Evolutionary conservation across 2,888 invertebrate genomes (phyloP).

Genomic region (Idaea biselata): DNA sequence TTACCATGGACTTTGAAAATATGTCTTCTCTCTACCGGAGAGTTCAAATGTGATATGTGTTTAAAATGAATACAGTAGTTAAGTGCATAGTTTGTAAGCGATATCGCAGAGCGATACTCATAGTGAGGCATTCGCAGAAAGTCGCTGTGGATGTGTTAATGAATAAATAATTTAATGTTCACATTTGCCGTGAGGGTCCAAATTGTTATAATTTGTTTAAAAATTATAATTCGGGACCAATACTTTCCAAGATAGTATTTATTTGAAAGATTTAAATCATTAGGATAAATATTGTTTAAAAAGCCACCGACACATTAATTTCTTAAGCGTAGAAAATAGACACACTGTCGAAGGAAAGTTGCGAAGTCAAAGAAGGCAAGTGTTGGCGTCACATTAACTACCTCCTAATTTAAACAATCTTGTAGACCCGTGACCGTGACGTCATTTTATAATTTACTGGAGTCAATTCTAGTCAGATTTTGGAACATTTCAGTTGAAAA

Average conservation of each 20-base stretch:
- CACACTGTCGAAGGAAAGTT: slow-evolving; percentile 73
- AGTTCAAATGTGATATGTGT: slow-evolving; percentile 80
- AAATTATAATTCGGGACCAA: slow-evolving; percentile 81
- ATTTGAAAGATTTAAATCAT: slow-evolving; percentile 79
- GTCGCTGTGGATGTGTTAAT: slow-evolving; percentile 59
- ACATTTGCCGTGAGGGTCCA: slow-evolving; percentile 77
- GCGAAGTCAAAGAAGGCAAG: slow-evolving; percentile 61
- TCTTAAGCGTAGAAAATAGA: slow-evolving; percentile 80
- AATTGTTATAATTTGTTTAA: slow-evolving; percentile 81
- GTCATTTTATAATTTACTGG: slow-evolving; percentile 46
- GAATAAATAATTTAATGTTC: slow-evolving; percentile 64
- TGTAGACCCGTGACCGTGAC: slow-evolving; percentile 56
- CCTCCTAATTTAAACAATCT: slow-evolving; percentile 76
- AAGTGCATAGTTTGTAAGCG: slow-evolving; percentile 65
- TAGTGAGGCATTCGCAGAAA: slow-evolving; percentile 61
- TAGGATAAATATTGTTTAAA: slow-evolving; percentile 76
- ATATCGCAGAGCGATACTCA: slow-evolving; percentile 77
- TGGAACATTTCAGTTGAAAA: slow-evolving; percentile 51
- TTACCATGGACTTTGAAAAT: slow-evolving; percentile 66
- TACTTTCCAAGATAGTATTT: slow-evolving; percentile 81
- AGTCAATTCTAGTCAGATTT: slow-evolving; percentile 73
- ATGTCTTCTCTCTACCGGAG: slow-evolving; percentile 62
- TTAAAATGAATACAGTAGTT: slow-evolving; percentile 66
- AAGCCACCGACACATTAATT: slow-evolving; percentile 82
- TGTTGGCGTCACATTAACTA: slow-evolving; percentile 66